These are phyloP conservation scores for Troides aeacus DNA, from an alignment of 2,888 invertebrate genomes.

Conservation along the genomic window DNA sequence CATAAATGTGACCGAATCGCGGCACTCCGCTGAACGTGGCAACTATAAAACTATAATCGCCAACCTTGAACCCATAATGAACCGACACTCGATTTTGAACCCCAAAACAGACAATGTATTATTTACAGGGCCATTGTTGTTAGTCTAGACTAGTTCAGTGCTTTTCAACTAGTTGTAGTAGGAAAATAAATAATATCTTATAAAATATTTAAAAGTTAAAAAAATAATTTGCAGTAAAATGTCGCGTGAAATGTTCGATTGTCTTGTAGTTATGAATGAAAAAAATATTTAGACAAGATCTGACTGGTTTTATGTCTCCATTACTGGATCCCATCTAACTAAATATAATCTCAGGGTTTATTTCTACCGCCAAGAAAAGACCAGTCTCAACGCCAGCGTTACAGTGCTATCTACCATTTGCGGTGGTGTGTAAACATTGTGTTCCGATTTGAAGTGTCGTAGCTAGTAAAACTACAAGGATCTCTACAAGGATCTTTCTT, in stretches of 20 bases:
- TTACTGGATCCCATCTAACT: too few relatives aligned
- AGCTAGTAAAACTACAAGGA: too few relatives aligned
- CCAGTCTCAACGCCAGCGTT: too few relatives aligned
- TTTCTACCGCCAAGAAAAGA: too few relatives aligned
- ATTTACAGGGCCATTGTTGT: slow-evolving; percentile 49
- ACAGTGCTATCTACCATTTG: too few relatives aligned
- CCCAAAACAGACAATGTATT: slow-evolving; percentile 49
- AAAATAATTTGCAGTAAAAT: not conserved
- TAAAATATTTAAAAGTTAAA: not conserved
- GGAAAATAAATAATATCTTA: not conserved
- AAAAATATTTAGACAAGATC: too few relatives aligned
- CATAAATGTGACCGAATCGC: slow-evolving; percentile 8
- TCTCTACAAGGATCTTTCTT: too few relatives aligned
- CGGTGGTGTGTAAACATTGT: too few relatives aligned
- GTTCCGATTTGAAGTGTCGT: too few relatives aligned
- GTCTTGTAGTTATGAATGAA: too few relatives aligned
- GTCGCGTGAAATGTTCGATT: not conserved
- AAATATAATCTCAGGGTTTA: too few relatives aligned
- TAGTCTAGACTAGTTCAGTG: slow-evolving; percentile 40
- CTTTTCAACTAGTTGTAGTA: slow-evolving; percentile 1
- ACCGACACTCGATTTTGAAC: slow-evolving; percentile 52
- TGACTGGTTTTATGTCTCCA: too few relatives aligned
- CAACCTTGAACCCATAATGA: slow-evolving; percentile 61
- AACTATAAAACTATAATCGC: slow-evolving; percentile 36
- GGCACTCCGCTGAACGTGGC: slow-evolving; percentile 29